A percentile compares a stretch with the other conserved stretches of the same genome.
These are phyloP conservation scores for Amphipyra berbera DNA, from an alignment of 2,888 invertebrate species.

Conservation along the genomic window DNA sequence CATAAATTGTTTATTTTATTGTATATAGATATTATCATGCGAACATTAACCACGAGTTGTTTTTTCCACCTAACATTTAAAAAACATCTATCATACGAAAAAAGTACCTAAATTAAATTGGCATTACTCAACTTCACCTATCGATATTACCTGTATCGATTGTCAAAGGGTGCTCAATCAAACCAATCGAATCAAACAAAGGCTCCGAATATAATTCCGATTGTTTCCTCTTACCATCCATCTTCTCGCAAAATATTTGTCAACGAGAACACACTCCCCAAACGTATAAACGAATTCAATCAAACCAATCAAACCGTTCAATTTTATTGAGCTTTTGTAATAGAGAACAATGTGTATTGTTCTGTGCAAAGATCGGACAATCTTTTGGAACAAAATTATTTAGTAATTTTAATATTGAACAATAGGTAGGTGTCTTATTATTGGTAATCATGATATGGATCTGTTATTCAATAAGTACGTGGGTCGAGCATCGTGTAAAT, in stretches of 20 bases:
- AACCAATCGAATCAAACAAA: constrained; percentile 53
- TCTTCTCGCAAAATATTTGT: constrained; percentile 75
- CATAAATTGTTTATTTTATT: constrained; percentile 17
- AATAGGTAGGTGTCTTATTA: constrained; percentile 65
- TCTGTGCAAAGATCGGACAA: constrained; percentile 65
- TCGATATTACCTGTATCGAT: constrained; percentile 22
- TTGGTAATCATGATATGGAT: constrained; percentile 67
- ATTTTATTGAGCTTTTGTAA: constrained; percentile 77
- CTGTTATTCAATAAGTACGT: constrained; percentile 63
- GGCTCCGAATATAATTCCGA: constrained; percentile 50
- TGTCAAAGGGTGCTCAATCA: constrained; percentile 57
- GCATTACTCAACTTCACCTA: constrained; percentile 26
- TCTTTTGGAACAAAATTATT: constrained; percentile 71
- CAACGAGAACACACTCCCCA: constrained; percentile 69
- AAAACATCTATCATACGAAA: constrained; percentile 2
- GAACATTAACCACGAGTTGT: constrained; percentile 8
- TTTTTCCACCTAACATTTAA: neutral
- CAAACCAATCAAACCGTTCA: constrained; percentile 58
- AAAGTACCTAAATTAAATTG: constrained; percentile 22
- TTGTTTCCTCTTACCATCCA: constrained; percentile 66
- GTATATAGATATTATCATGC: constrained; percentile 10
- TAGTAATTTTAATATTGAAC: constrained; percentile 69
- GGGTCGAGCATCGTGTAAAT: constrained; percentile 34
- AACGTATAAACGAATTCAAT: constrained; percentile 56
- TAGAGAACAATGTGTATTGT: constrained; percentile 83